These are phyloP conservation scores for Drosophila erecta DNA, from an alignment of 1,140 invertebrate species.

Conservation along the genomic window DNA sequence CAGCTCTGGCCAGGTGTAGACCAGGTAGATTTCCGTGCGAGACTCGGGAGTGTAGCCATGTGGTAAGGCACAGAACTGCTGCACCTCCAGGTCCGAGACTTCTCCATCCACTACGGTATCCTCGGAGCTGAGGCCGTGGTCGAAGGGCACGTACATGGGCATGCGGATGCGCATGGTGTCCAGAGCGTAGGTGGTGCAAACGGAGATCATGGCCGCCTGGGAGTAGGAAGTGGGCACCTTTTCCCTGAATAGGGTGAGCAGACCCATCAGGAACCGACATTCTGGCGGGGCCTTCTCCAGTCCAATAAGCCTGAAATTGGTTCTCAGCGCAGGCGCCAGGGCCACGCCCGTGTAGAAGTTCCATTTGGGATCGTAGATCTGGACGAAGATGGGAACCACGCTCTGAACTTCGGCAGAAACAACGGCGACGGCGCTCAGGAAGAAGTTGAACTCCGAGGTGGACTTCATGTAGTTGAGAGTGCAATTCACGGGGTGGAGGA, in stretches of 20 bases:
- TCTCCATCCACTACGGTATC: conserved; percentile 57
- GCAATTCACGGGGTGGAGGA: conserved; percentile 87
- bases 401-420: conserved; percentile 93
- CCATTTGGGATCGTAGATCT: conserved; percentile 92
- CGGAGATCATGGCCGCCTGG: conserved; percentile 88
- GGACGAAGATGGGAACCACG: conserved; percentile 94
- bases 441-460: conserved; percentile 93
- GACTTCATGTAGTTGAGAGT: conserved; percentile 87
- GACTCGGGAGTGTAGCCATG: conserved; percentile 94
- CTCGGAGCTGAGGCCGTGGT: conserved; percentile 54
- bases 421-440: conserved; percentile 93
- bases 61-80: conserved; percentile 88
- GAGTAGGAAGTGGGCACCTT: conserved; percentile 89
- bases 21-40: conserved; percentile 90
- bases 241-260: conserved; percentile 92
- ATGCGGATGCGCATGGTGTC: conserved; percentile 88
- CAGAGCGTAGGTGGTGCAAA: conserved; percentile 93
- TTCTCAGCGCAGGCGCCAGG: conserved; percentile 89
- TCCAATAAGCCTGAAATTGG: conserved; percentile 95
- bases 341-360: conserved; percentile 93
- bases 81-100: conserved; percentile 42
- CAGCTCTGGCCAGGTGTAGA: conserved; percentile 94
- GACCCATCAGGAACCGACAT: conserved; percentile 92
- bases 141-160: conserved; percentile 71
- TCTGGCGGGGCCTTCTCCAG: conserved; percentile 92